phyloP scores from a whole-genome alignment of 1,140 invertebrate genomes.

The Camponotus floridanus region DNA sequence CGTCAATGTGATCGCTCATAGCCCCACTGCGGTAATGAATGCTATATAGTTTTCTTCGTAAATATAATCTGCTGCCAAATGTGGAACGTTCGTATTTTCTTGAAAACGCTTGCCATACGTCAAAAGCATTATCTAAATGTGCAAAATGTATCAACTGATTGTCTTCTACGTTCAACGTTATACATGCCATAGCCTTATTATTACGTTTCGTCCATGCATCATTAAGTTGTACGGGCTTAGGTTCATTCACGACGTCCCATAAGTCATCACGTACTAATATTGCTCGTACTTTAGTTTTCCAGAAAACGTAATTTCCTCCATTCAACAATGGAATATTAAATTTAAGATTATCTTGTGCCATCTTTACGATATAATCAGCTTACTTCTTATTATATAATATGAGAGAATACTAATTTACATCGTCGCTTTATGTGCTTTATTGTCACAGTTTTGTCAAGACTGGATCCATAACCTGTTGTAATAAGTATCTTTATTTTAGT shows the following conservation, averaged over 20 bases:
- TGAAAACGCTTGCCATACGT: slow-evolving; percentile 51
- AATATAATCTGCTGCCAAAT: slow-evolving; percentile 66
- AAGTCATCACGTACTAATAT: slow-evolving; percentile 14
- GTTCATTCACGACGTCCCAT: background rate
- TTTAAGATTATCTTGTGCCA: background rate
- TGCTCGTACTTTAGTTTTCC: background rate
- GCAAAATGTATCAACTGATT: slow-evolving; percentile 26
- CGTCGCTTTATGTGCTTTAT: too few relatives aligned
- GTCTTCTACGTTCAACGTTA: slow-evolving; percentile 9
- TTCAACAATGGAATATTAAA: slow-evolving; percentile 6
- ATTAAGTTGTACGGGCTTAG: background rate
- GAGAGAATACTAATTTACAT: too few relatives aligned
- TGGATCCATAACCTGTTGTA: too few relatives aligned
- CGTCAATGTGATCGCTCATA: slow-evolving; percentile 60
- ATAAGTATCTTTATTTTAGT: too few relatives aligned
- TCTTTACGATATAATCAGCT: background rate
- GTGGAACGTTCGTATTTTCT: slow-evolving; percentile 68
- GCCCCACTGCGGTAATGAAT: slow-evolving; percentile 13
- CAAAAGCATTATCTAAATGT: slow-evolving; percentile 1
- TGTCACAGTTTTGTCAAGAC: too few relatives aligned
- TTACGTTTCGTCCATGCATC: background rate
- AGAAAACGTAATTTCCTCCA: slow-evolving; percentile 15
- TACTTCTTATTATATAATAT: too few relatives aligned
- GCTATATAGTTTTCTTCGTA: slow-evolving; percentile 61
- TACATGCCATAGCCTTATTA: background rate